Evolutionary conservation across 2,797 vertebrate species (phyloP).

Genomic region (Potorous gilbertii): DNA sequence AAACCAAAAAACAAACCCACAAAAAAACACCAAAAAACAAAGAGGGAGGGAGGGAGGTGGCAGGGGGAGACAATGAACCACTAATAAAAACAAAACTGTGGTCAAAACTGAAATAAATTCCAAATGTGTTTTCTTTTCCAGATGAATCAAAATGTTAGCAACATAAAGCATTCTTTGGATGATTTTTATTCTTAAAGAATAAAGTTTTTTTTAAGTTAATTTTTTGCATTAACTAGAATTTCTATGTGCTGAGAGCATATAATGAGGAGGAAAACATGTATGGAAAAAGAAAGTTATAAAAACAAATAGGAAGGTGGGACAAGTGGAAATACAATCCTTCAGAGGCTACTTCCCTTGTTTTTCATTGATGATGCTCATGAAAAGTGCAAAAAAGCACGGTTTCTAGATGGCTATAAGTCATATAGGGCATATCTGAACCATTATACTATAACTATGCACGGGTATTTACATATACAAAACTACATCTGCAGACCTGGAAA

Average conservation of each 20-base stretch:
- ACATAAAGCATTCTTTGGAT: neutral
- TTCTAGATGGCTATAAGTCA: neutral
- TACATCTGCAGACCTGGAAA: neutral
- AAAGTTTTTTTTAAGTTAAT: neutral
- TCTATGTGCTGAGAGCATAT: neutral
- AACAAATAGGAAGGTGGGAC: neutral
- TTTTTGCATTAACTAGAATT: neutral
- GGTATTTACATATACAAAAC: neutral
- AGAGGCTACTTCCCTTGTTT: neutral
- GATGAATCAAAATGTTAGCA: neutral
- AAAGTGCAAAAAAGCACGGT: neutral
- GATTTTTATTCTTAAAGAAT: neutral
- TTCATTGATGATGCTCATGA: neutral
- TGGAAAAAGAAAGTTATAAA: slow-evolving; percentile 10
- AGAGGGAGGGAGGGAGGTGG: neutral
- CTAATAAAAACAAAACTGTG: neutral
- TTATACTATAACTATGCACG: neutral
- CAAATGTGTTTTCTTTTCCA: neutral
- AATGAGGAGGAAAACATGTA: slow-evolving; percentile 8
- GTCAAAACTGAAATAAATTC: neutral
- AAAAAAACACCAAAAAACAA: neutral
- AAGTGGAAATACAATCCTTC: neutral
- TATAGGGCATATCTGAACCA: neutral
- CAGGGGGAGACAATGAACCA: neutral
- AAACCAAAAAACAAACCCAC: neutral